These are phyloP conservation scores for Toxostoma redivivum DNA, from an alignment of 2,113 vertebrate genomes.

Conservation along the genomic window DNA sequence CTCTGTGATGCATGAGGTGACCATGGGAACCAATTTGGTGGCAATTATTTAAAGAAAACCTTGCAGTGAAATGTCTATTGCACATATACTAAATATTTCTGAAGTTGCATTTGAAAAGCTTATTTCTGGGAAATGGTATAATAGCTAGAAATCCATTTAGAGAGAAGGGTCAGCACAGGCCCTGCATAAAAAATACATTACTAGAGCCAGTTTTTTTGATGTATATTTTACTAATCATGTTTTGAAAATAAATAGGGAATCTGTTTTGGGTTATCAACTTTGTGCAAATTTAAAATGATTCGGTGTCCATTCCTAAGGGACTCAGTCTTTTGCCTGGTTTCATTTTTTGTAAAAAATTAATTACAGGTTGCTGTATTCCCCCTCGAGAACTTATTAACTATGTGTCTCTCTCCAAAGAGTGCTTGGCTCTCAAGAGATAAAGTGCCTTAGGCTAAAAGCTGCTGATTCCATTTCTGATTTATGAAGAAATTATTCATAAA, in stretches of 20 bases:
- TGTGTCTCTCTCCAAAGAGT: conserved; percentile 36
- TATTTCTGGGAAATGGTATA: not conserved
- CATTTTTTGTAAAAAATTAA: conserved; percentile 48
- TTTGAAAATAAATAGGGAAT: conserved; percentile 8
- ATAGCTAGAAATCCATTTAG: conserved; percentile 5
- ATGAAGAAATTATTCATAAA: not conserved
- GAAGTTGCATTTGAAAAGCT: not conserved
- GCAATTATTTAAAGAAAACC: conserved; percentile 35
- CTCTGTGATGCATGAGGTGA: conserved; percentile 33
- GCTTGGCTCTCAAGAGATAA: not conserved
- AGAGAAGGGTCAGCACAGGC: not conserved
- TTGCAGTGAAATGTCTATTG: not conserved
- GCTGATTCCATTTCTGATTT: conserved; percentile 28
- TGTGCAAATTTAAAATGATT: not conserved
- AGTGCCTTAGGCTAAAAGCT: conserved; percentile 24
- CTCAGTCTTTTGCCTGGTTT: not conserved
- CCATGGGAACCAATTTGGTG: conserved; percentile 59
- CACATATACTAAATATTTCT: not conserved
- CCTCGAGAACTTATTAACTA: conserved; percentile 34
- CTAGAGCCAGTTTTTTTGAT: not conserved
- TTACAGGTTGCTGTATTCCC: conserved; percentile 39
- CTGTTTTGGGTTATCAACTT: not conserved
- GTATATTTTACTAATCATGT: not conserved
- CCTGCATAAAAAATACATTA: conserved; percentile 11
- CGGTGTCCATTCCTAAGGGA: not conserved